Conservation (phyloP, 2,888 invertebrate species). For the Lymantria monacha region DNA sequence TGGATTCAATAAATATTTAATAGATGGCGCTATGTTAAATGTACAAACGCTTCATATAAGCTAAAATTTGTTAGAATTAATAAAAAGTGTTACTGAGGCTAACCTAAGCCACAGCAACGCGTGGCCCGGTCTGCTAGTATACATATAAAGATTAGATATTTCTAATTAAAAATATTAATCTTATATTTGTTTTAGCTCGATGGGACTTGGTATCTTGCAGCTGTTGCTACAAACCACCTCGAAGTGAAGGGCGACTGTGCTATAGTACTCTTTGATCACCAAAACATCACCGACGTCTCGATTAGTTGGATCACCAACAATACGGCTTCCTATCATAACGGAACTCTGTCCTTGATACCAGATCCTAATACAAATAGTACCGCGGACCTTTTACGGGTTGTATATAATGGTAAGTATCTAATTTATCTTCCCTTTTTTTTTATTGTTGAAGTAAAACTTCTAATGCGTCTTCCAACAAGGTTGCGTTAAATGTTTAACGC, state of each 20-base stretch:
- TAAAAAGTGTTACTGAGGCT: too few species aligned
- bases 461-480: too few species aligned
- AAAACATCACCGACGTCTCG: slow-evolving; percentile 66
- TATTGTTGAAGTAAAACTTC: not conserved
- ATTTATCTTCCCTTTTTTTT: not conserved
- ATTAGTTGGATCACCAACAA: slow-evolving; percentile 69
- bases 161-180: not conserved
- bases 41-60: too few species aligned
- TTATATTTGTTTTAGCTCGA: slow-evolving; percentile 49
- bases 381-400: slow-evolving; percentile 62
- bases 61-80: too few species aligned
- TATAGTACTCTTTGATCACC: slow-evolving; percentile 65
- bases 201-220: slow-evolving; percentile 67
- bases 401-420: slow-evolving; percentile 55
- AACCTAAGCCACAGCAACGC: too few species aligned
- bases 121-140: too few species aligned
- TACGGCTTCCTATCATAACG: slow-evolving; percentile 64
- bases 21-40: too few species aligned
- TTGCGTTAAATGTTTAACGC: too few species aligned
- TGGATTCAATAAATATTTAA: too few species aligned
- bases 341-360: slow-evolving; percentile 59
- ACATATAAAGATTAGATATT: too few species aligned
- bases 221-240: slow-evolving; percentile 61
- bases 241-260: slow-evolving; percentile 63
- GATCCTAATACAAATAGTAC: slow-evolving; percentile 55